A percentile compares a stretch with the other conserved stretches of the same genome.
Evolutionary conservation across 2,797 vertebrate genomes (phyloP).

Genomic region (Novumbra hubbsi): DNA sequence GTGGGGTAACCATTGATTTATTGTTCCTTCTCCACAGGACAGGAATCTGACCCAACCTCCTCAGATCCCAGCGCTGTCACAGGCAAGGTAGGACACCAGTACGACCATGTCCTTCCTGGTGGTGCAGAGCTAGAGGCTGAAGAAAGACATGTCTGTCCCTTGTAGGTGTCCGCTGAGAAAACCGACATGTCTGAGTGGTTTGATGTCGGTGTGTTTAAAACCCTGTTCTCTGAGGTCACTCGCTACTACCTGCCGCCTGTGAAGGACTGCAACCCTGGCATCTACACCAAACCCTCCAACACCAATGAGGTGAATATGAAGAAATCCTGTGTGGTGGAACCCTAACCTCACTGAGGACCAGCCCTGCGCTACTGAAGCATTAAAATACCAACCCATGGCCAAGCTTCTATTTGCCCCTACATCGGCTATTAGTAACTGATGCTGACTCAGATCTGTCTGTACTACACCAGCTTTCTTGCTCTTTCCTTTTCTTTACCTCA

Average conservation of each 20-base stretch:
- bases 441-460: no score
- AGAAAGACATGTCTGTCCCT: background rate
- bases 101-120: no score
- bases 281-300: slow-evolving; percentile 30
- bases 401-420: no score
- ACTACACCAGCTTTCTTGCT: background rate
- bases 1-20: background rate
- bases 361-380: no score
- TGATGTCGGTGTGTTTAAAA: slow-evolving; percentile 92
- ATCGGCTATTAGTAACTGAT: no score
- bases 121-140: background rate
- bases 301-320: slow-evolving; percentile 58
- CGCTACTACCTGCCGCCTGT: slow-evolving; percentile 87
- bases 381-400: no score
- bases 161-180: slow-evolving; percentile 47
- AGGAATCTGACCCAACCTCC: slow-evolving; percentile 10
- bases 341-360: no score
- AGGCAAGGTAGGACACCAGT: slow-evolving; percentile 45
- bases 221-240: slow-evolving; percentile 84
- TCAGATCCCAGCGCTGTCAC: slow-evolving; percentile 16
- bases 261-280: slow-evolving; percentile 56
- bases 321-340: background rate
- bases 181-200: slow-evolving; percentile 80
- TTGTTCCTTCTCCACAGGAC: slow-evolving; percentile 32
- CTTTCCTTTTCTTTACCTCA: background rate